Evolutionary conservation across 2,888 invertebrate genomes (phyloP).

Genomic region (Meteorus cinctellus): DNA sequence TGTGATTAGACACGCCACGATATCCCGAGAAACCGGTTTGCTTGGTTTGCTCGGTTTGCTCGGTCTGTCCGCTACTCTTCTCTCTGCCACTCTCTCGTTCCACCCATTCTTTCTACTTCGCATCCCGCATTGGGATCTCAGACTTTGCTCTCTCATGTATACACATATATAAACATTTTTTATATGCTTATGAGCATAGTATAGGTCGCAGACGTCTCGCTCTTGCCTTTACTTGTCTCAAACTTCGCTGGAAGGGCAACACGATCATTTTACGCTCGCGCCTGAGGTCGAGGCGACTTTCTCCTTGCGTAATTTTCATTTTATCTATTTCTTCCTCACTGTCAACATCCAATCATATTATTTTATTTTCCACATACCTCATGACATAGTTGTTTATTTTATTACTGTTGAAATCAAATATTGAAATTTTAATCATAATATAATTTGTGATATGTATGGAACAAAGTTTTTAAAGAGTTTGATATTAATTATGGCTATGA

Average conservation of each 20-base stretch:
- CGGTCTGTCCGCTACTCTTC: background rate
- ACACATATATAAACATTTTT: background rate
- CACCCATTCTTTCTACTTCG: background rate
- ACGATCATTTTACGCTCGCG: constrained; percentile 37
- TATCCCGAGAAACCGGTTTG: constrained; percentile 61
- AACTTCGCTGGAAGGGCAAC: constrained; percentile 38
- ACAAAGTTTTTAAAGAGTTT: too few relatives aligned
- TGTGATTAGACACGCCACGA: constrained; percentile 66
- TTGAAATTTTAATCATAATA: too few relatives aligned
- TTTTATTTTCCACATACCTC: background rate
- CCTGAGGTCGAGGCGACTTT: constrained; percentile 55
- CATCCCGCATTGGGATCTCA: background rate
- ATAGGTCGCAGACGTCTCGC: constrained; percentile 41
- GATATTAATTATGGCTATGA: too few relatives aligned
- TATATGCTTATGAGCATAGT: background rate
- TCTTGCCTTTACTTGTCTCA: constrained; percentile 53
- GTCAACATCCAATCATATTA: constrained; percentile 7
- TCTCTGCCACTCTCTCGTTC: constrained; percentile 17
- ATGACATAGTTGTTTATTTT: too few relatives aligned
- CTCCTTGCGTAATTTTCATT: constrained; percentile 59
- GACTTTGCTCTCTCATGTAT: constrained; percentile 9
- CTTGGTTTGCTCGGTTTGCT: constrained; percentile 50
- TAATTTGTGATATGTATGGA: too few relatives aligned
- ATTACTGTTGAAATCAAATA: too few relatives aligned
- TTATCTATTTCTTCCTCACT: constrained; percentile 38